phyloP scores from a whole-genome alignment of 2,888 invertebrate genomes.

The Tinea pellionella region DNA sequence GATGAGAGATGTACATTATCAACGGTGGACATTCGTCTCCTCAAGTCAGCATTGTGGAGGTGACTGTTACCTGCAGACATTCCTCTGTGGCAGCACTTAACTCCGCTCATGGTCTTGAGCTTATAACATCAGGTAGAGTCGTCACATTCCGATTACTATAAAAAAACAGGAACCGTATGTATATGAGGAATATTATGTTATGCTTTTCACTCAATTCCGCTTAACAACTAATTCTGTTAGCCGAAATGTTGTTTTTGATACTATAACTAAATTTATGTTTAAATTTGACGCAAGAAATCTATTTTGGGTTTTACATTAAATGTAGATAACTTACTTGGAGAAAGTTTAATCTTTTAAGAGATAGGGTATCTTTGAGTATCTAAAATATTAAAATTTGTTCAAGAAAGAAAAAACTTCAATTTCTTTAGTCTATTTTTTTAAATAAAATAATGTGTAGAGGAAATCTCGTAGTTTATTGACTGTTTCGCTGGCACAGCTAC shows the following conservation, averaged over 20 bases:
- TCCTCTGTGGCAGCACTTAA: no score
- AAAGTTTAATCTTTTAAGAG: no score
- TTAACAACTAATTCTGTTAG: neutral
- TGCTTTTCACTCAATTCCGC: neutral
- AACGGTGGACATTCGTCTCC: no score
- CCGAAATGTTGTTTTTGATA: neutral
- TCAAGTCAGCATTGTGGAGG: no score
- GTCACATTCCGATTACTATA: no score
- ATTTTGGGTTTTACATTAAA: neutral
- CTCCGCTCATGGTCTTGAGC: no score
- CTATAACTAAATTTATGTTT: neutral
- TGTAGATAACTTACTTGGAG: neutral
- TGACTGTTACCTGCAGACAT: no score
- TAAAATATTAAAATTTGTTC: neutral
- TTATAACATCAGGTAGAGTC: no score
- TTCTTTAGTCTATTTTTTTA: neutral
- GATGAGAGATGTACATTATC: no score
- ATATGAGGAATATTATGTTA: neutral
- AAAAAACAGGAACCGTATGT: neutral
- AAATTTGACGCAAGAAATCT: neutral
- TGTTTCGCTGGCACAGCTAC: slow-evolving; percentile 28
- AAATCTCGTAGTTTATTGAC: slow-evolving; percentile 33
- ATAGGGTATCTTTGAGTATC: neutral
- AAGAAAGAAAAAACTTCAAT: neutral
- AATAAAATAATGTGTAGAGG: neutral